Base-by-base conservation (phyloP, 2,113 vertebrate species). In the Pantherophis guttatus region DNA sequence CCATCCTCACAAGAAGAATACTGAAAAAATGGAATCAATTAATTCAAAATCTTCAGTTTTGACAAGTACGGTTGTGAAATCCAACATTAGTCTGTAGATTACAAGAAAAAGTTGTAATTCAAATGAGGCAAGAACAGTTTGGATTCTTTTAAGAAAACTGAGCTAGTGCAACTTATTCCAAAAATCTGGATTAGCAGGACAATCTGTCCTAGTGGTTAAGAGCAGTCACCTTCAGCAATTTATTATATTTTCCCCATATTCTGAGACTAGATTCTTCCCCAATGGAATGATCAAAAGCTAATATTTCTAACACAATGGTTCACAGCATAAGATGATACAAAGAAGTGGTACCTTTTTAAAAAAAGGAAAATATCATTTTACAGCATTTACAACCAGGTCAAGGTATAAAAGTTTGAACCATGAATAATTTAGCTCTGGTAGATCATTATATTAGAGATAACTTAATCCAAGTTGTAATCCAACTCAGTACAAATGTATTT, bases 401-500 rank as follows among this genome's bases (percentile, higher is more conserved):
- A 90, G n/a, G 65, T 39, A 54, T 33, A 96, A 96, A 96, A 96
- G 89, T 6, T 65, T 33, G 86, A 29, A 91, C 5, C 8, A 92
- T 50, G 94, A 95, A 81, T 94, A 91, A 94, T 94, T 95, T 87
- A 96, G 94, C 94, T 95, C 93, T 95, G 94, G 94, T 90, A 92
- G 93, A 89, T 81, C 55, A 87, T 92, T 8, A 87, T 0, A 4
- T 29, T 0, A 54, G 11, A 93, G 89, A 86, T 93, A 91, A 93
- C 21, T 19, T 86, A 86, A 58, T 21, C 57, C 75, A 86, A 15
- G 44, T 52, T 81, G 33, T 81, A 81, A 81, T 44, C 33, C 75
- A 81, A 81, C 33, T 81, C 33, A 44, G n/a, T 93, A 75, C 62
- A 90, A 86, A 44, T 48, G 39, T 58, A 21, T 86, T 52, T 86